These are phyloP conservation scores for Chamaea fasciata DNA, from an alignment of 2,113 vertebrate genomes.

Conservation along the genomic window DNA sequence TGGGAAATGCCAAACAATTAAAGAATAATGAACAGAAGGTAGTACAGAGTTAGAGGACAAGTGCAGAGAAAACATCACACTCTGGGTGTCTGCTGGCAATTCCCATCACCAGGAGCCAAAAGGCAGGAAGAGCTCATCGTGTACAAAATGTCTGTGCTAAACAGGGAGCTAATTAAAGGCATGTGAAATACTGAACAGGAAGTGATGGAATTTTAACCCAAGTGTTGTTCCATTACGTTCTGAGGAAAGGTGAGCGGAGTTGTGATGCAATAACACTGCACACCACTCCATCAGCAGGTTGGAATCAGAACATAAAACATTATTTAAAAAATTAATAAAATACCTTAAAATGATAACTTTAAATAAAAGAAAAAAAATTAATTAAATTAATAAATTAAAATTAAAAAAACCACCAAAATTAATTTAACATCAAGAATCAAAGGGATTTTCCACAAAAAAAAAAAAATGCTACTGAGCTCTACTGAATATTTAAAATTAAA, in stretches of 20 bases:
- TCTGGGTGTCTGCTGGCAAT: neutral
- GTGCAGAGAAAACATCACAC: conserved; percentile 32
- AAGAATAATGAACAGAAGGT: conserved; percentile 60
- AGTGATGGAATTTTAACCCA: neutral
- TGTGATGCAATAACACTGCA: neutral
- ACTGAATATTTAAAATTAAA: neutral
- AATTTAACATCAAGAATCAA: neutral
- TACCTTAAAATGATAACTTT: neutral
- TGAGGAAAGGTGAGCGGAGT: neutral
- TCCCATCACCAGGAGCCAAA: neutral
- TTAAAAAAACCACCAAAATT: neutral
- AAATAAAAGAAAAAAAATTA: neutral
- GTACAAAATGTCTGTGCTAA: neutral
- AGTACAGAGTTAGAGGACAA: conserved; percentile 18
- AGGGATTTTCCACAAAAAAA: neutral
- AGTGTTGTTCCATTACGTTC: neutral
- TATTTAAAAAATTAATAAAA: neutral
- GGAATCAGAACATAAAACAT: neutral
- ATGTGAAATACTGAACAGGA: neutral
- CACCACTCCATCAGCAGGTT: neutral
- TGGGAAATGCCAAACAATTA: conserved; percentile 69
- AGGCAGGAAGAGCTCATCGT: neutral
- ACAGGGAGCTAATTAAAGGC: neutral
- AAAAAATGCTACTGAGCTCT: neutral
- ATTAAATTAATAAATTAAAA: neutral